A percentile compares a stretch with the other conserved stretches of the same genome.
Evolutionary conservation across 2,888 invertebrate genomes (phyloP).

Genomic region (Latrodectus hesperus): DNA sequence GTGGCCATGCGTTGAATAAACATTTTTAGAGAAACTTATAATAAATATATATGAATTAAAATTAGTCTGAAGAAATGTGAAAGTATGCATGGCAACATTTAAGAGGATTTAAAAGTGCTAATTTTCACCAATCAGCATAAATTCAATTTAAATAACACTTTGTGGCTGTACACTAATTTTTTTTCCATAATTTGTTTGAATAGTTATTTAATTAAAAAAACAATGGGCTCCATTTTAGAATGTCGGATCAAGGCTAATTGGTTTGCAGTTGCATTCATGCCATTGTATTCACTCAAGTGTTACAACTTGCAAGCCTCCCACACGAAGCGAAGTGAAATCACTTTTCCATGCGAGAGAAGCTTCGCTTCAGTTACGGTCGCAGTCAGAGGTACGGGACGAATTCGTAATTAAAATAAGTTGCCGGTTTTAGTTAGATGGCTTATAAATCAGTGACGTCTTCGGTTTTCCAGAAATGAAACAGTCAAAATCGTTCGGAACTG

Average conservation of each 20-base stretch:
- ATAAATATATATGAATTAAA: too few species aligned
- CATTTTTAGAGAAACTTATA: too few species aligned
- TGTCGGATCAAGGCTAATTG: background rate
- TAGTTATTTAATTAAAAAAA: too few species aligned
- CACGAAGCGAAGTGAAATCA: background rate
- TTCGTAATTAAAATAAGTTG: conserved; percentile 43
- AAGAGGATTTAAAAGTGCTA: too few species aligned
- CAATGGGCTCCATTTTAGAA: background rate
- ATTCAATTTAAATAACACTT: too few species aligned
- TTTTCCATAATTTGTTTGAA: too few species aligned
- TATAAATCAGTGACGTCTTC: conserved; percentile 32
- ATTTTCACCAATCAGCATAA: too few species aligned
- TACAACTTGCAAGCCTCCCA: background rate
- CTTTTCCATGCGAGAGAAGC: background rate
- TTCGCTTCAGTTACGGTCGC: conserved; percentile 35
- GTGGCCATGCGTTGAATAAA: too few species aligned
- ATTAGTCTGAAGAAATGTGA: too few species aligned
- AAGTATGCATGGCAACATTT: too few species aligned
- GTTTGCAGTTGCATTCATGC: background rate
- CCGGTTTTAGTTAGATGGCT: conserved; percentile 40
- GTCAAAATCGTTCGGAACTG: background rate
- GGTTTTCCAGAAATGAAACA: background rate
- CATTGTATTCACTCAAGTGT: background rate
- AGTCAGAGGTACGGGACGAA: conserved; percentile 16
- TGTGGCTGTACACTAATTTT: too few species aligned